Evolutionary conservation across 2,797 vertebrate genomes (phyloP).

Genomic region (Coilia nasus): DNA sequence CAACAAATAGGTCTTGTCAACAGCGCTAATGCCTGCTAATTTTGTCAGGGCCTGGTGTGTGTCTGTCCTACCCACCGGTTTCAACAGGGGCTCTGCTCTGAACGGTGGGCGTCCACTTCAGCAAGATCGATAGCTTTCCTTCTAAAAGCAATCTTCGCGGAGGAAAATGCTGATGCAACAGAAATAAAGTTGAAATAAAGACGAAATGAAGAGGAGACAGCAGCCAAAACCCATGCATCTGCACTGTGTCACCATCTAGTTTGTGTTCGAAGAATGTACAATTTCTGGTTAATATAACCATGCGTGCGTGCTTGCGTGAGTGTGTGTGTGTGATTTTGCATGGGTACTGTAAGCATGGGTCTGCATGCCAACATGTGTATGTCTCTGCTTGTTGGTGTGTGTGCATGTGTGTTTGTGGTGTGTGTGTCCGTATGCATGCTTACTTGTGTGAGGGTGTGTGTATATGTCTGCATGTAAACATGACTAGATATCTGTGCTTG

Average conservation of each 20-base stretch:
- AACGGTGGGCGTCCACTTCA: not conserved
- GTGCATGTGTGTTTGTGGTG: not conserved
- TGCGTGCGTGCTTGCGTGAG: not conserved
- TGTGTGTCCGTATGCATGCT: too few species aligned
- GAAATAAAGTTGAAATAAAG: not conserved
- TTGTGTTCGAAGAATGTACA: not conserved
- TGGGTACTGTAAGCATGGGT: not conserved
- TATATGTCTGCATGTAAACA: not conserved
- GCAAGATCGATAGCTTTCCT: not conserved
- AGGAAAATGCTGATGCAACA: not conserved
- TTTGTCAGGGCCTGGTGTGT: constrained; percentile 9
- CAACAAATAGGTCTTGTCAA: constrained; percentile 28
- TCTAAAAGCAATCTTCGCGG: not conserved
- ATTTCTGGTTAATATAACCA: not conserved
- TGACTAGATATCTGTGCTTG: too few species aligned
- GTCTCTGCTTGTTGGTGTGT: too few species aligned
- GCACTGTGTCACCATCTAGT: not conserved
- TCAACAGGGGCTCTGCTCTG: not conserved
- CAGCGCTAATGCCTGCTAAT: constrained; percentile 11
- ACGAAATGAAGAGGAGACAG: not conserved
- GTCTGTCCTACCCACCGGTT: not conserved
- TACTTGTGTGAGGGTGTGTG: not conserved
- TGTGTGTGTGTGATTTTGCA: not conserved
- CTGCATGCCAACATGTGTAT: too few species aligned
- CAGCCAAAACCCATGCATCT: not conserved